A percentile compares a stretch with the other conserved stretches of the same genome.
These are phyloP conservation scores for Epirrhoe alternata DNA, from an alignment of 2,888 invertebrate species.

Conservation along the genomic window DNA sequence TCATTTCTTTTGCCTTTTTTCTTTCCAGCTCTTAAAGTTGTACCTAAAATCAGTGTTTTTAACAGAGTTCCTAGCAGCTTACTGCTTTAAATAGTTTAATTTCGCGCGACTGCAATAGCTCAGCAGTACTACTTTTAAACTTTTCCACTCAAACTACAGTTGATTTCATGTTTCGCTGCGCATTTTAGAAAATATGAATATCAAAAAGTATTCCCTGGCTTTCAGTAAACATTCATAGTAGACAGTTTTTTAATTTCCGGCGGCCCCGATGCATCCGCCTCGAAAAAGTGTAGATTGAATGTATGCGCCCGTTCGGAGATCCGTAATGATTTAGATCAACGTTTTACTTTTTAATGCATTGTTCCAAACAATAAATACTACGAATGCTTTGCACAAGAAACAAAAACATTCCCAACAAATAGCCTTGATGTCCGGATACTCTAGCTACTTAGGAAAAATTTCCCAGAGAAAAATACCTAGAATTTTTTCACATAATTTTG, in stretches of 20 bases:
- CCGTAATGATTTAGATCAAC: slow-evolving; percentile 41
- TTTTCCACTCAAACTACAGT: slow-evolving; percentile 10
- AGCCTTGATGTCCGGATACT: background rate
- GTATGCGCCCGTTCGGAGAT: slow-evolving; percentile 54
- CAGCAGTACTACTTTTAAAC: background rate
- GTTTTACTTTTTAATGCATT: slow-evolving; percentile 27
- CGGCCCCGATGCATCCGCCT: slow-evolving; percentile 67
- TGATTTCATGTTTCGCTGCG: slow-evolving; percentile 12
- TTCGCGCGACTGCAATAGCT: background rate
- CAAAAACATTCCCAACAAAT: background rate
- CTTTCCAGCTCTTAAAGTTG: no score
- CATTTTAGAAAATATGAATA: slow-evolving; percentile 39
- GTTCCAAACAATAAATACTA: background rate
- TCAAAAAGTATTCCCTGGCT: slow-evolving; percentile 38
- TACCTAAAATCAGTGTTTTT: background rate
- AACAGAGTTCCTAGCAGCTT: background rate
- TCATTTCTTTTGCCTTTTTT: background rate
- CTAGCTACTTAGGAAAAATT: slow-evolving; percentile 11
- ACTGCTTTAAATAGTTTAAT: slow-evolving; percentile 1
- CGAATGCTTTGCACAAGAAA: slow-evolving; percentile 5
- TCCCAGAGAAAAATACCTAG: slow-evolving; percentile 12
- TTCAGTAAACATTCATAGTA: slow-evolving; percentile 56
- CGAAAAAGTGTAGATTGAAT: slow-evolving; percentile 81
- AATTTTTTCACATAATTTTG: slow-evolving; percentile 53
- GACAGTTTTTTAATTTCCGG: slow-evolving; percentile 82